phyloP scores from a whole-genome alignment of 2,113 vertebrate species.

The Eublepharis macularius region DNA sequence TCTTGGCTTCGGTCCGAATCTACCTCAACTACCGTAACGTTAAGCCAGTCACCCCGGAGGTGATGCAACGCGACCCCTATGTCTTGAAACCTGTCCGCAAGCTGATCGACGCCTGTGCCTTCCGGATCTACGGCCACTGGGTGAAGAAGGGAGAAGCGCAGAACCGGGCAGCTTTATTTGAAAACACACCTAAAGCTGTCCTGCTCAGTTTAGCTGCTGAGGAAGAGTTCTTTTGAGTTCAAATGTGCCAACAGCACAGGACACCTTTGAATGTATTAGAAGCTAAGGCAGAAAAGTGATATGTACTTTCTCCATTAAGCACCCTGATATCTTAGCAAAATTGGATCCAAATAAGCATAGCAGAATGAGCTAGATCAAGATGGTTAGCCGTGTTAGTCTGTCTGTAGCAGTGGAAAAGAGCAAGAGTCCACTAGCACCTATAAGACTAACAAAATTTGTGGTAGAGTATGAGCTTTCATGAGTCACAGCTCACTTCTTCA shows the following conservation, averaged over 20 bases:
- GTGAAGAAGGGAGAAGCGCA: slow-evolving; percentile 98
- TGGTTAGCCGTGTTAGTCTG: no score
- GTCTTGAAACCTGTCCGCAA: slow-evolving; percentile 90
- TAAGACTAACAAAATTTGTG: no score
- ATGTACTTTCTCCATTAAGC: background rate
- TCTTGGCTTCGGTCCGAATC: slow-evolving; percentile 90
- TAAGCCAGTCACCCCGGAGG: slow-evolving; percentile 89
- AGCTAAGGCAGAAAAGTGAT: background rate
- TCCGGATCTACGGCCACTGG: slow-evolving; percentile 97
- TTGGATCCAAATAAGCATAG: no score
- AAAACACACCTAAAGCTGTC: slow-evolving; percentile 94
- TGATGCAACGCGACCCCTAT: slow-evolving; percentile 90
- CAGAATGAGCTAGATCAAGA: background rate
- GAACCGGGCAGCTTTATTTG: slow-evolving; percentile 95
- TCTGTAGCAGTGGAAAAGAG: no score
- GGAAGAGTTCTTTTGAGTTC: slow-evolving; percentile 63
- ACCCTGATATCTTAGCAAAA: background rate
- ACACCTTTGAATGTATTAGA: background rate
- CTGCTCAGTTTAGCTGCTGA: slow-evolving; percentile 83
- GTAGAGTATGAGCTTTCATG: no score
- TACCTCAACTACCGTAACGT: slow-evolving; percentile 91
- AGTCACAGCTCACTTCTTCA: no score
- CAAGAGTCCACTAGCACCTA: no score
- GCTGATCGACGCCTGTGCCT: slow-evolving; percentile 93
- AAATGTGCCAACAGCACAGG: background rate